Base-by-base conservation (phyloP, 2,797 vertebrate species). In the Cichlasoma orientale region DNA sequence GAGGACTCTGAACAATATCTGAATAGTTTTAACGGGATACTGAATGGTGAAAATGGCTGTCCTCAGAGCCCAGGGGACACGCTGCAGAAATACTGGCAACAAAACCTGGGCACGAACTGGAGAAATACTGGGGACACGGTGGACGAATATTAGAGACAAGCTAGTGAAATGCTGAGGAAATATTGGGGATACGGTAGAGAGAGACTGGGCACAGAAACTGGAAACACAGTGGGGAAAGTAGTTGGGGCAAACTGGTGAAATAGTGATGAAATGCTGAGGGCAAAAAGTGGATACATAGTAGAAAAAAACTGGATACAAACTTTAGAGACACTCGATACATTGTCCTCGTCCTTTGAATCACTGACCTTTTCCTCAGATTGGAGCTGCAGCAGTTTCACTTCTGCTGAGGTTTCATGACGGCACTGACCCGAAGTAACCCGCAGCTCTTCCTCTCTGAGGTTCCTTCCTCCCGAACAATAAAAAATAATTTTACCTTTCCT, bases 341-440 rank as follows among this genome's bases (percentile, higher is more conserved):
- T 25, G 36, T 63, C 16, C 21, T 44, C 38, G 6, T 7, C 14
- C 7, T 50, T 50, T 50, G 18, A 50, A 31, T 68, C n/a, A 68
- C 5, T 68, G 4, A 7, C 63, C 44, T 52, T 68, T 5, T 68
- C 63, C 18, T 31, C 44, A 19, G 41, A n/a, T 68, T 68, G 3
- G 63, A 52, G 18, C 25, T 68, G 59, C 19, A 12, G 27, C 25
- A 13, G 72, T 81, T 85, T 81, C 72, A 81, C 36, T 81, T 78
- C 79, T 82, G 66, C 79, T 68, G 63, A 27, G 23, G 25, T 27
- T 76, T 57, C 7, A 44, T 31, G 3, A 68, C 10, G 8, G 3
- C 0, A 11, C 8, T 23, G 54, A 78, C 72, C 72, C 31, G 21
- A 63, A 66, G 77, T 82, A 74, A 82, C 77, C 68, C 56, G 29